Conservation (phyloP, 2,888 invertebrate species). For the Spodoptera exigua region DNA sequence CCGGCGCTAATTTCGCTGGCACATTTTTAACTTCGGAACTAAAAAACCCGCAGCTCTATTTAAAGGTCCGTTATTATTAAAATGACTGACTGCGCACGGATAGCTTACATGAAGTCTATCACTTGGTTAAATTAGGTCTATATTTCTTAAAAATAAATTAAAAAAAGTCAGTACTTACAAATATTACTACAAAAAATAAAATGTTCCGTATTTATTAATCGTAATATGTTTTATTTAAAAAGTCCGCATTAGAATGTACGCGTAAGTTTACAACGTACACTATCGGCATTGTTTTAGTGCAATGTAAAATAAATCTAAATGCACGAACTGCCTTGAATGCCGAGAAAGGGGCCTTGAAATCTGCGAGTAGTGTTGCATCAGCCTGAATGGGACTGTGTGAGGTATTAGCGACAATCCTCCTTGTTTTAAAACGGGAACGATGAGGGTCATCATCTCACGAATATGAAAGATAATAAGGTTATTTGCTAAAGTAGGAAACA, state of each 20-base stretch:
- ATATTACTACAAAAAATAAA: not conserved
- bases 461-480: not conserved
- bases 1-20: constrained; percentile 22
- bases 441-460: not conserved
- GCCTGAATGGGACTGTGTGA: not conserved
- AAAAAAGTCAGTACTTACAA: too few species aligned
- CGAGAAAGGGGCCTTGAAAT: constrained; percentile 34
- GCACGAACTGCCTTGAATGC: not conserved
- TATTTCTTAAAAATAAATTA: too few species aligned
- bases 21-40: constrained; percentile 23
- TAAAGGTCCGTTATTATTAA: not conserved
- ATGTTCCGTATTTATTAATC: too few species aligned
- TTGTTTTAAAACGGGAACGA: constrained; percentile 13
- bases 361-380: constrained; percentile 36
- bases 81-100: not conserved
- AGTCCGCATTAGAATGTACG: too few species aligned
- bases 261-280: not conserved
- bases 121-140: too few species aligned
- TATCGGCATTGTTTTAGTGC: constrained; percentile 2
- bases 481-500: too few species aligned
- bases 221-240: too few species aligned
- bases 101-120: too few species aligned
- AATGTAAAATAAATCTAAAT: constrained; percentile 7
- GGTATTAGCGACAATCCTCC: constrained; percentile 14
- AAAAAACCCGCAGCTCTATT: constrained; percentile 5